Conservation (phyloP, 2,888 invertebrate species). For the Agriopis marginaria region DNA sequence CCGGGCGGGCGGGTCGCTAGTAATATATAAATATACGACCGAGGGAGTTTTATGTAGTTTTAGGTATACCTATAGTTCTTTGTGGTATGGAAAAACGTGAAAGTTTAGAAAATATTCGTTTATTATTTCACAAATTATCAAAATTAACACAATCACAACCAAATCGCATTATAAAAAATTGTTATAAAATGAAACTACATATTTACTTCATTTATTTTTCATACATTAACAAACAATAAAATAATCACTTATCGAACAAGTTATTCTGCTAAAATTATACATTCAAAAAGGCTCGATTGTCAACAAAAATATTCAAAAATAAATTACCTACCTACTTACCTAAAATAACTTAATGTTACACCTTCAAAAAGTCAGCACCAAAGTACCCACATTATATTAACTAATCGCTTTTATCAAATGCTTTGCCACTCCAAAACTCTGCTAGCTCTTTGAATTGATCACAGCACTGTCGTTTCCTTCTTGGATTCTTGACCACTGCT, state of each 20-base stretch:
- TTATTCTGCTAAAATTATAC: background rate
- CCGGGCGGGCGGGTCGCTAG: no score
- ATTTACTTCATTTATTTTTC: background rate
- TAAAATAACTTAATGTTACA: slow-evolving; percentile 15
- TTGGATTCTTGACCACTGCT: slow-evolving; percentile 59
- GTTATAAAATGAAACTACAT: background rate
- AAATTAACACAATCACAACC: background rate
- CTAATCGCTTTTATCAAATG: slow-evolving; percentile 47
- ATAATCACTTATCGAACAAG: background rate
- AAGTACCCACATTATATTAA: slow-evolving; percentile 20
- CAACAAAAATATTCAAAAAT: background rate
- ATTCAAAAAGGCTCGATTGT: background rate
- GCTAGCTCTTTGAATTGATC: slow-evolving; percentile 72
- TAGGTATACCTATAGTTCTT: background rate
- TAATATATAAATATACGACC: no score
- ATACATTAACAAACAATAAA: background rate
- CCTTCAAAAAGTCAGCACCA: slow-evolving; percentile 21
- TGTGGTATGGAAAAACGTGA: background rate
- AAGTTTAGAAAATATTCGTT: background rate
- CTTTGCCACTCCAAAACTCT: slow-evolving; percentile 71
- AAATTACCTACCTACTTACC: slow-evolving; percentile 19
- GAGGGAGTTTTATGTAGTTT: no score
- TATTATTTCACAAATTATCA: background rate
- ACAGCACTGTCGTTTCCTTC: slow-evolving; percentile 65
- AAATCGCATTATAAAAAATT: background rate